These are phyloP conservation scores for Leptopilina myrica DNA, from an alignment of 2,888 invertebrate species.

Conservation along the genomic window DNA sequence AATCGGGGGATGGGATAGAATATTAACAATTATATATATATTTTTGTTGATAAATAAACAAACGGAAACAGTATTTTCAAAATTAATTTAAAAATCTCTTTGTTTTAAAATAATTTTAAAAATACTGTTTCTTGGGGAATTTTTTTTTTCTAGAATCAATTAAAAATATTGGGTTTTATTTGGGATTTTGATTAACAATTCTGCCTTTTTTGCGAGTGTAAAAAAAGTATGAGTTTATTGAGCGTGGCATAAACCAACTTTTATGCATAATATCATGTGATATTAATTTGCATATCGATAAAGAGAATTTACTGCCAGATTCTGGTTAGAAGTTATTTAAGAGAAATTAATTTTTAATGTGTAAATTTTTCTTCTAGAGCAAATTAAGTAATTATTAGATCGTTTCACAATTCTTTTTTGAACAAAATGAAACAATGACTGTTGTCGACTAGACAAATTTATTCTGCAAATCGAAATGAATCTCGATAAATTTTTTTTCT, in stretches of 20 bases:
- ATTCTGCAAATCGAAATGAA: not conserved
- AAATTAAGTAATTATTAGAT: slow-evolving; percentile 1
- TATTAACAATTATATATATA: not conserved
- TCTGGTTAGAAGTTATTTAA: not conserved
- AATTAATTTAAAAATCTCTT: not conserved
- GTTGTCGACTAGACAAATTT: not conserved
- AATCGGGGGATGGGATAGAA: slow-evolving; percentile 3
- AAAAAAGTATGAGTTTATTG: not conserved
- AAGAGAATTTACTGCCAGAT: not conserved
- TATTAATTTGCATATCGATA: slow-evolving; percentile 16
- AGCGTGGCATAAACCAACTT: not conserved
- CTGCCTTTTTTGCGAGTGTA: not conserved
- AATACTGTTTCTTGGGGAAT: not conserved
- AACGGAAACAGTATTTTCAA: slow-evolving; percentile 15
- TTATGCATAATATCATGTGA: slow-evolving; percentile 4
- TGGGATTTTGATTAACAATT: not conserved
- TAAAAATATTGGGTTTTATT: not conserved
- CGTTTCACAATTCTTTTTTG: not conserved
- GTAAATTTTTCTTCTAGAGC: not conserved
- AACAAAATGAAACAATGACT: not conserved
- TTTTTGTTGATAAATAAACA: slow-evolving; percentile 8
- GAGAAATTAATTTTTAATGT: not conserved
- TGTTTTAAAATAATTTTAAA: not conserved
- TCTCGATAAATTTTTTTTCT: not conserved
- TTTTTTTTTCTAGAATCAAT: not conserved